Evolutionary conservation across 1,140 invertebrate genomes (phyloP).

Genomic region (Papilio glaucus): DNA sequence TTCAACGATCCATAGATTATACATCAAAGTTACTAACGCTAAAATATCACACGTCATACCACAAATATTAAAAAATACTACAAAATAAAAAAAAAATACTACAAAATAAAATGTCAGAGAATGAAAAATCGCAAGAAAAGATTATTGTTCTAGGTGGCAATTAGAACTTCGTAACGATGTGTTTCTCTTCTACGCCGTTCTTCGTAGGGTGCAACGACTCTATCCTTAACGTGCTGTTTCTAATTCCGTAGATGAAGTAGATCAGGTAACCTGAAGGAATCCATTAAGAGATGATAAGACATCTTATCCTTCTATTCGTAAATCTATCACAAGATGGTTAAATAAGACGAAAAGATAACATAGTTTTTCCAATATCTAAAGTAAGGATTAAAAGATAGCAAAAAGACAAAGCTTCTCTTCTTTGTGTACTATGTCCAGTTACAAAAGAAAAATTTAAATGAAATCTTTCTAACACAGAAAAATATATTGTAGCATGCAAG

Average conservation of each 20-base stretch:
- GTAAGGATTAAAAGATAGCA: too few species aligned
- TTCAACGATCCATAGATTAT: not conserved
- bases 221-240: constrained; percentile 71
- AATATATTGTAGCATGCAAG: too few species aligned
- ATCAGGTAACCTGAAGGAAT: constrained; percentile 81
- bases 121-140: too few species aligned
- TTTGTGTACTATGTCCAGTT: too few species aligned
- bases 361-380: too few species aligned
- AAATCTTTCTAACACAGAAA: too few species aligned
- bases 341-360: constrained; percentile 1
- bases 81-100: not conserved
- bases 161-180: constrained; percentile 70
- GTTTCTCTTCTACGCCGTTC: constrained; percentile 58
- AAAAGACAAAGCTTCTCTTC: too few species aligned
- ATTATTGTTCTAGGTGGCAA: too few species aligned
- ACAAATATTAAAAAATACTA: not conserved
- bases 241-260: constrained; percentile 85
- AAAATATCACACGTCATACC: not conserved
- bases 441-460: too few species aligned
- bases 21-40: not conserved
- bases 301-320: too few species aligned
- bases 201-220: constrained; percentile 41
- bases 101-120: constrained; percentile 23
- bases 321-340: too few species aligned
- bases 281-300: not conserved